Evolutionary conservation across 2,113 vertebrate genomes (phyloP).

Genomic region (Mixornis gularis): DNA sequence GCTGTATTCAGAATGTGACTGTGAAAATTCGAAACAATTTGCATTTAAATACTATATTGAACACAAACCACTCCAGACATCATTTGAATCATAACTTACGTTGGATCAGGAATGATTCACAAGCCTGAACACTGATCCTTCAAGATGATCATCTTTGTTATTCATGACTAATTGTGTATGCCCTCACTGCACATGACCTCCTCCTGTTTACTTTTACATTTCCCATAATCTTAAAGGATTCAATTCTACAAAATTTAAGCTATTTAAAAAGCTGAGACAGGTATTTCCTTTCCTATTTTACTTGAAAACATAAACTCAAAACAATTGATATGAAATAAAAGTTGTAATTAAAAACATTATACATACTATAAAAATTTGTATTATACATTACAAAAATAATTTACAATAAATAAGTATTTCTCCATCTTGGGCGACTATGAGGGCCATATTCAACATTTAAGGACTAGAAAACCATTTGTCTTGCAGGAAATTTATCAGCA

Average conservation of each 20-base stretch:
- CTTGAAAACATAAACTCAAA: neutral
- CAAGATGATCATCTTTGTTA: neutral
- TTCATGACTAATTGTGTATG: neutral
- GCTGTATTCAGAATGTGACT: neutral
- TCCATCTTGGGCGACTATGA: neutral
- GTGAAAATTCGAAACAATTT: neutral
- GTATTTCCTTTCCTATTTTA: neutral
- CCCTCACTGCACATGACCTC: neutral
- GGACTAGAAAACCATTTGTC: neutral
- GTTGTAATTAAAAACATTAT: neutral
- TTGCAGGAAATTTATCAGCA: neutral
- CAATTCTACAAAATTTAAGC: neutral
- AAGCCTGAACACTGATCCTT: neutral
- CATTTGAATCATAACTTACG: constrained; percentile 28
- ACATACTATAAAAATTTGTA: neutral
- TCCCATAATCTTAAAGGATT: neutral
- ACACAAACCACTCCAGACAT: constrained; percentile 15
- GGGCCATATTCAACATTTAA: neutral
- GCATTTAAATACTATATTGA: constrained; percentile 38
- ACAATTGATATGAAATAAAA: neutral
- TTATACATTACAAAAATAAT: neutral
- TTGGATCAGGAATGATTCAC: constrained; percentile 19
- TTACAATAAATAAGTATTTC: neutral
- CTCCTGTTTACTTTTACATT: neutral
- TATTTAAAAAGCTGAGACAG: neutral